These are phyloP conservation scores for Acrocephalus kingi DNA, from an alignment of 2,113 vertebrate species.

Conservation along the genomic window DNA sequence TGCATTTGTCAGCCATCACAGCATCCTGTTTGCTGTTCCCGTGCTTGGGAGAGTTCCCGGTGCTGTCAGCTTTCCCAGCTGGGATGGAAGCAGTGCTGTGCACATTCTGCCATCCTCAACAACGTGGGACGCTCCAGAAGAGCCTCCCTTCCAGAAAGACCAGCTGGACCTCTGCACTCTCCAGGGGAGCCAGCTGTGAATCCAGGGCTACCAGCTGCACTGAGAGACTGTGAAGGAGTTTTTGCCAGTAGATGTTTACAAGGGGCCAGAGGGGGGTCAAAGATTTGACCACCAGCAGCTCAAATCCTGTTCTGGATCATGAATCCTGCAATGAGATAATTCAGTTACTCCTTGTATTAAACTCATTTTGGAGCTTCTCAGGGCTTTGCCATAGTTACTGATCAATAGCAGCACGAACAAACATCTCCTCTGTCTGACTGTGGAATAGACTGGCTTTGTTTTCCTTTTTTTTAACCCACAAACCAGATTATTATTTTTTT, in stretches of 20 bases:
- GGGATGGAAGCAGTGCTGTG: not conserved
- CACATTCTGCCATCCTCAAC: not conserved
- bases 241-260: not conserved
- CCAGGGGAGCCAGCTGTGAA: not conserved
- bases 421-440: not conserved
- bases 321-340: not conserved
- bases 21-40: not conserved
- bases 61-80: constrained; percentile 30
- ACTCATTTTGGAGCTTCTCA: not conserved
- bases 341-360: not conserved
- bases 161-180: not conserved
- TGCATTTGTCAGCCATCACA: not conserved
- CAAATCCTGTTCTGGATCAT: not conserved
- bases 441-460: not conserved
- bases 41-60: not conserved
- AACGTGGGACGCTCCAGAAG: not conserved
- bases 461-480: constrained; percentile 5
- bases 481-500: not conserved
- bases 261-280: not conserved
- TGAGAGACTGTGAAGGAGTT: not conserved
- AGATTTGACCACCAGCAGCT: not conserved
- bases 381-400: not conserved
- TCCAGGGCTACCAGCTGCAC: not conserved
- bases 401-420: constrained; percentile 10
- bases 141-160: constrained; percentile 1